Conservation (phyloP, 37 sponge, comb jelly and placozoan genomes). For the Mnemiopsis leidyi region DNA sequence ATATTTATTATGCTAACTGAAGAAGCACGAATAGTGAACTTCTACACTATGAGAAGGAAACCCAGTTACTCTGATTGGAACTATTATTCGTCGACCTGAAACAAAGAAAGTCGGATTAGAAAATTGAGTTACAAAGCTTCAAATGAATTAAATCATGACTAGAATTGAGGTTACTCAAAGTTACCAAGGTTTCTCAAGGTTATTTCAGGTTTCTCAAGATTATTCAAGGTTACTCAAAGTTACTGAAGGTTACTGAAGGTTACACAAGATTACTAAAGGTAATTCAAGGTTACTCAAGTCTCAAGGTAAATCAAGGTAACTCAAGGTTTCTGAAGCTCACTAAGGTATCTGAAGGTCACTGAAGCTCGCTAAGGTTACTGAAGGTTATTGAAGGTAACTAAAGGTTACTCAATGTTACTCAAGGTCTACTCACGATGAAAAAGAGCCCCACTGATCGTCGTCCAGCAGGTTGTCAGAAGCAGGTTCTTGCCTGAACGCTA, state of each 20-base stretch:
- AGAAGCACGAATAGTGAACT: background rate
- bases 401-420: too few species aligned
- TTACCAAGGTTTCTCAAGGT: background rate
- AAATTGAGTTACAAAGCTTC: too few species aligned
- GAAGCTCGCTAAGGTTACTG: too few species aligned
- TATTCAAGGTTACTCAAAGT: background rate
- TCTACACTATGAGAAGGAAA: constrained; percentile 1
- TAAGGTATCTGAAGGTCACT: too few species aligned
- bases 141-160: too few species aligned
- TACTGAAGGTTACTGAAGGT: background rate
- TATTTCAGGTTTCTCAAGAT: background rate
- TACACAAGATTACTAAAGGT: too few species aligned
- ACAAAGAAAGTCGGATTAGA: background rate
- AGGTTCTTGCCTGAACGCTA: background rate
- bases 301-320: too few species aligned
- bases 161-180: too few species aligned
- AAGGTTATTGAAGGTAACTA: too few species aligned
- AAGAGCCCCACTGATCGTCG: constrained; percentile 58
- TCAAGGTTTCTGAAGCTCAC: too few species aligned
- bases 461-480: constrained; percentile 17
- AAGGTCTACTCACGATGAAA: constrained; percentile 18
- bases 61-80: constrained; percentile 24
- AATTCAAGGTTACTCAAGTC: too few species aligned
- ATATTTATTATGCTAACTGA: background rate
- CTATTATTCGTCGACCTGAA: background rate